Evolutionary conservation across 2,888 invertebrate genomes (phyloP), one percentile per base, ranked within the genome.

Genomic region (Diloba caeruleocephala): DNA sequence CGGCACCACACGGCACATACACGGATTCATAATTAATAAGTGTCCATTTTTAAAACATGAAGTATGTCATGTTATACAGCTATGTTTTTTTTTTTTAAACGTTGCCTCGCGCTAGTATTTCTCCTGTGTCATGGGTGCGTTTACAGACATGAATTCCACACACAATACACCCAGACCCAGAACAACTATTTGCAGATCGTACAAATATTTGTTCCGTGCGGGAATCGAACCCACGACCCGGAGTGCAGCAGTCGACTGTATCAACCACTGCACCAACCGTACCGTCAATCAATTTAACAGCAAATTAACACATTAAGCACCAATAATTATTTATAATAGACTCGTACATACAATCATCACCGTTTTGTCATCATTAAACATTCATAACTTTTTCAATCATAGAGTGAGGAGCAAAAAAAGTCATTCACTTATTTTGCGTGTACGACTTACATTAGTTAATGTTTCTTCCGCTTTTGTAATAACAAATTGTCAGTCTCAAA

Each of bases 381-480:
- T 31, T 44, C 9, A 1, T n/a, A 29, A 12, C 10, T 48, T 57
- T 41, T 45, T 34, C 23, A 38, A 9, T n/a, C n/a, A 23, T 29
- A 8, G 1, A 7, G 10, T 25, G 2, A 19, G 29, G 12, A 39
- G 19, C 7, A 32, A 59, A 64, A 60, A 52, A 26, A 21, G 1
- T 25, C 32, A 9, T 12, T 28, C 39, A 6, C 2, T 23, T 45
- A 39, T 66, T 37, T 60, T 37, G 61, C 69, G 32, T 63, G 64
- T 41, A 9, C 8, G 13, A 36, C 13, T 29, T 23, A 14, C 50
- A 62, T 68, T 68, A 39, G 36, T 46, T 49, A 50, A 63, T 71
- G 54, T 52, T 50, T 60, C 54, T 70, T 66, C 64, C 64, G 64
- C 50, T 65, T 45, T 50, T 43, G 34, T 37, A 29, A 17, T 43